Evolutionary conservation across 2,797 vertebrate genomes (phyloP).

Genomic region (Molossus alvarezi): DNA sequence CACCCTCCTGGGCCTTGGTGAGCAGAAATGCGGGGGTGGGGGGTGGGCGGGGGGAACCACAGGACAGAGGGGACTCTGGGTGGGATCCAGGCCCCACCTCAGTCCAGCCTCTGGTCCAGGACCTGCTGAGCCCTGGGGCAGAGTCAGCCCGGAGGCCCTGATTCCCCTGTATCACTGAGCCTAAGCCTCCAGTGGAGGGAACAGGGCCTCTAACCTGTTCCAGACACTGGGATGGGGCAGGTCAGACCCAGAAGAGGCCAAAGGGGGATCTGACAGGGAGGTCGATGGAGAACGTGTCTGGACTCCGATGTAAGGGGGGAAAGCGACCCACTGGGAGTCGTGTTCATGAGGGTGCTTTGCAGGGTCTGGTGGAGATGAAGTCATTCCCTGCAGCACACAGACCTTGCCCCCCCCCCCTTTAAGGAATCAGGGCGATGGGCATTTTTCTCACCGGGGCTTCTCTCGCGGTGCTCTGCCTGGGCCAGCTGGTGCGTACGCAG

Average conservation of each 20-base stretch:
- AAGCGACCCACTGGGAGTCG: neutral
- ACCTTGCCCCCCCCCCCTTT: too few relatives aligned
- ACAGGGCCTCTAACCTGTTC: neutral
- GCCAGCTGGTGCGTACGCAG: fast-evolving
- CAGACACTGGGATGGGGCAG: fast-evolving
- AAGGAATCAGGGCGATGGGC: fast-evolving
- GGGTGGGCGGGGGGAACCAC: too few relatives aligned
- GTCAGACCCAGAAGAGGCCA: too few relatives aligned
- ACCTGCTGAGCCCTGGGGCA: too few relatives aligned
- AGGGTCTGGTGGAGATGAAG: fast-evolving
- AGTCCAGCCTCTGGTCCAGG: fast-evolving
- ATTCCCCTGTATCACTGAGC: fast-evolving
- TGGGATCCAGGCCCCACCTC: neutral
- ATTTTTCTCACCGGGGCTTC: neutral
- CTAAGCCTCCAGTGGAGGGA: neutral
- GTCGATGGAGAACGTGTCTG: too few relatives aligned
- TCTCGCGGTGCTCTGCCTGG: constrained; percentile 66
- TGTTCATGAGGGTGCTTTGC: fast-evolving
- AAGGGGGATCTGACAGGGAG: neutral
- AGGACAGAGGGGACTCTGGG: neutral
- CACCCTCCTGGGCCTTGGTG: neutral
- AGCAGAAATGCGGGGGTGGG: neutral
- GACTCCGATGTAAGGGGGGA: neutral
- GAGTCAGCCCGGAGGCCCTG: neutral
- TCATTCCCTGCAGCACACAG: neutral